phyloP scores from a whole-genome alignment of 2,113 vertebrate genomes.

The Marmota flaviventris region DNA sequence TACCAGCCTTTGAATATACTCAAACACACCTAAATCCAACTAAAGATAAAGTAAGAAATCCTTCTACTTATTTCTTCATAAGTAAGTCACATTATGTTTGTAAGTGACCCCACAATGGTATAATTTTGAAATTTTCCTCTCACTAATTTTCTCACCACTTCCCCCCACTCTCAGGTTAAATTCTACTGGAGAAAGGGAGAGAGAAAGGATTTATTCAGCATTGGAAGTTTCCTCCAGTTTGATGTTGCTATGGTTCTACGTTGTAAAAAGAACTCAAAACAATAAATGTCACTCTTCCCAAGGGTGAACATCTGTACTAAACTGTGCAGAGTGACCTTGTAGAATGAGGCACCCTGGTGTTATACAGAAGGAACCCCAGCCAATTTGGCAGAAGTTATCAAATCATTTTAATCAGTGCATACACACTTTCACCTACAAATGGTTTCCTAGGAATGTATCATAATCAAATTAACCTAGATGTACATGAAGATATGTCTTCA shows the following conservation, averaged over 20 bases:
- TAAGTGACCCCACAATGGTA: neutral
- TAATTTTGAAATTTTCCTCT: neutral
- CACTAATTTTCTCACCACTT: neutral
- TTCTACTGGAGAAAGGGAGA: neutral
- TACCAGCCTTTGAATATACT: neutral
- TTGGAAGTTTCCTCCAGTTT: constrained; percentile 33
- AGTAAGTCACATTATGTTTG: neutral
- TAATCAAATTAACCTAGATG: constrained; percentile 40
- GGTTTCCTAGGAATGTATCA: neutral
- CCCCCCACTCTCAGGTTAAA: neutral
- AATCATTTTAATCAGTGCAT: neutral
- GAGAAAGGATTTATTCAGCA: neutral
- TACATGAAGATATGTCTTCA: neutral
- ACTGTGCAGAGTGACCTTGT: neutral
- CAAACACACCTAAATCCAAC: neutral
- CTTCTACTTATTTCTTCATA: neutral
- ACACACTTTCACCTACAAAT: neutral
- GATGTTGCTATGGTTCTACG: constrained; percentile 44
- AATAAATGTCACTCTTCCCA: neutral
- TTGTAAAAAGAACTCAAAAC: constrained; percentile 56
- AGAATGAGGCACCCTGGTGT: neutral
- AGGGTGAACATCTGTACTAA: neutral
- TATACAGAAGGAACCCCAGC: neutral
- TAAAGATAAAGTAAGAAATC: neutral
- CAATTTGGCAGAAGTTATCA: neutral